Base-by-base conservation (phyloP, 2,888 invertebrate species). In the Mellilla xanthometata region DNA sequence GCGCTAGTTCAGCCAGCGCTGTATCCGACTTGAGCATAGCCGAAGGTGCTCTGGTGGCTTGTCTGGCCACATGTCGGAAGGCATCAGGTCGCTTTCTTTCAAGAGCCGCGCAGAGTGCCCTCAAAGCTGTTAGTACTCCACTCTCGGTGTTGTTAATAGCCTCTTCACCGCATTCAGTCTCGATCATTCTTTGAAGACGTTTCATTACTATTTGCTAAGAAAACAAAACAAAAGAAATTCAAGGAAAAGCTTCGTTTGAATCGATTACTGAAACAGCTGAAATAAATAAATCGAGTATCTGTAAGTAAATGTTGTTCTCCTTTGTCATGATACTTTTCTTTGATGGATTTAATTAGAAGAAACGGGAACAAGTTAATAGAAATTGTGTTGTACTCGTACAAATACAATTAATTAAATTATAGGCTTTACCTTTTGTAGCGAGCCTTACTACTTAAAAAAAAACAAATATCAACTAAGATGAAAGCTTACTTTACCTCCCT, bases 21-120 rank as follows among this genome's bases (percentile, higher is more conserved):
- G 92, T 91, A 62, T 93, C 92, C 0, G 91, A 91, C 1, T 91
- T 84, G 27, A 92, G 84, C 78, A 91, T 91, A 13, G 92, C 89
- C 2, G 90, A 87, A 0, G 92, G 91, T 13, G 91, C 80, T 12
- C 92, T 79, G 53, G 93, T 93, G 2, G 95, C 93, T 72, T 95
- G 95, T 8, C 95, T 82, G 0, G 94, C 93, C 1, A 96, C 93
- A 29, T 93, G 92, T 4, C 92, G 91, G 68, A 93, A 94, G 8
- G 95, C 88, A 36, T 94, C 93, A 0, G 96, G 96, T 70, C 95
- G 92, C 87, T 94, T 93, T 33, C 95, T 89, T 69, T 97, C 97
- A 53, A 97, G 78, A 55, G 95, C 94, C 10, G 92, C 91, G 15
- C 94, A 94, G 13, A 94, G 77, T 57, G 82, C 87, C 44, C 81